These are phyloP conservation scores for Tetranychus truncatus DNA, from an alignment of 2,888 invertebrate genomes.

Conservation along the genomic window DNA sequence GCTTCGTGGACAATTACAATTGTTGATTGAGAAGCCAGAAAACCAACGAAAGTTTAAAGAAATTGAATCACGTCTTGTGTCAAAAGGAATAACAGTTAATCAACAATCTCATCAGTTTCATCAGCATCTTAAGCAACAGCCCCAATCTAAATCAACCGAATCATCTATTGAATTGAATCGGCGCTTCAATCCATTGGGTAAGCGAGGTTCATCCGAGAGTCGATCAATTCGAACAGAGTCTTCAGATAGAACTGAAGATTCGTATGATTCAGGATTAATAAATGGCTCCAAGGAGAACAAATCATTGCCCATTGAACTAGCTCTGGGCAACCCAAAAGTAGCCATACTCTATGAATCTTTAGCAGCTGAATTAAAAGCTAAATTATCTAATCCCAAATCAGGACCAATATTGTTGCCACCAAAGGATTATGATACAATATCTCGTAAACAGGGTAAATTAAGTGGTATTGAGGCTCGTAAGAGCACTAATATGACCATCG, in stretches of 20 bases:
- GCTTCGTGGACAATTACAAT: slow-evolving; percentile 62
- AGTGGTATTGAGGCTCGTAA: slow-evolving; percentile 48
- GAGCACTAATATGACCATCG: slow-evolving; percentile 24
- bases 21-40: slow-evolving; percentile 58
- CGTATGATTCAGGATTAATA: background rate
- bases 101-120: background rate
- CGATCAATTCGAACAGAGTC: slow-evolving; percentile 13
- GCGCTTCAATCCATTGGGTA: background rate
- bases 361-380: slow-evolving; percentile 69
- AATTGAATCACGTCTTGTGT: slow-evolving; percentile 46
- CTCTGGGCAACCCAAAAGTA: slow-evolving; percentile 29
- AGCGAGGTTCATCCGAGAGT: slow-evolving; percentile 25
- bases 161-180: background rate
- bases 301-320: background rate
- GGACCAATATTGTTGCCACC: slow-evolving; percentile 68
- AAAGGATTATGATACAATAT: slow-evolving; percentile 80
- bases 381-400: slow-evolving; percentile 39
- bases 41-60: slow-evolving; percentile 66
- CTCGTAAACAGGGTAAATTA: slow-evolving; percentile 54
- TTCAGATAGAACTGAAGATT: slow-evolving; percentile 8
- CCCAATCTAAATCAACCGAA: background rate
- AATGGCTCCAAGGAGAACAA: background rate
- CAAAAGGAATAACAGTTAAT: slow-evolving; percentile 32
- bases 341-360: slow-evolving; percentile 71
- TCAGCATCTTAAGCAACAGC: slow-evolving; percentile 25